These are phyloP conservation scores for Lomographa bimaculata DNA, from an alignment of 2,888 invertebrate species.

Conservation along the genomic window DNA sequence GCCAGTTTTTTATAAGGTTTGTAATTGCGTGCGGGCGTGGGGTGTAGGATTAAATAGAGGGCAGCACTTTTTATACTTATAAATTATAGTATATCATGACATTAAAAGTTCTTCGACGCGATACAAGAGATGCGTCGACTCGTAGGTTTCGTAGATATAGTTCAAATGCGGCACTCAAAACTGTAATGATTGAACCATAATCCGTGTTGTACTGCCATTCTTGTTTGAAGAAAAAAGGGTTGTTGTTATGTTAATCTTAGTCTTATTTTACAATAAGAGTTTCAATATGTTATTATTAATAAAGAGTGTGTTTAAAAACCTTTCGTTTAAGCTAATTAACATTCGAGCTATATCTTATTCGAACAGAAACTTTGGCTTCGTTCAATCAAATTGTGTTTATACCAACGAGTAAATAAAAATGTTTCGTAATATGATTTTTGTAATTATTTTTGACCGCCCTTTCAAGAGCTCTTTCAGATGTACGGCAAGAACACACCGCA, in stretches of 20 bases:
- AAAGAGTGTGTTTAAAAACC: slow-evolving; percentile 69
- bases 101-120: slow-evolving; percentile 19
- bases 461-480: slow-evolving; percentile 69
- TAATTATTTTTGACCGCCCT: slow-evolving; percentile 80
- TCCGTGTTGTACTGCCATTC: slow-evolving; percentile 33
- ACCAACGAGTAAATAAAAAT: slow-evolving; percentile 81
- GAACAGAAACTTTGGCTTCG: slow-evolving; percentile 73
- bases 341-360: slow-evolving; percentile 67
- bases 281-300: slow-evolving; percentile 69
- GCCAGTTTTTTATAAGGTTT: slow-evolving; percentile 50
- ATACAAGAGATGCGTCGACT: slow-evolving; percentile 5
- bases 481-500: slow-evolving; percentile 70
- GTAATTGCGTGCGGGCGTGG: slow-evolving; percentile 47
- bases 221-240: slow-evolving; percentile 70
- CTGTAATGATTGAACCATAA: slow-evolving; percentile 26
- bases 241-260: slow-evolving; percentile 79
- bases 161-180: not conserved
- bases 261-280: slow-evolving; percentile 69
- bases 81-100: slow-evolving; percentile 43
- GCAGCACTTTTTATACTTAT: slow-evolving; percentile 56
- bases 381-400: slow-evolving; percentile 80
- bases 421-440: slow-evolving; percentile 82
- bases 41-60: slow-evolving; percentile 37
- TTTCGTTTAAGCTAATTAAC: slow-evolving; percentile 72
- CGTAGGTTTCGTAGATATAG: slow-evolving; percentile 14